Base-by-base conservation (phyloP, 2,113 vertebrate species). In the Steatornis caripensis region DNA sequence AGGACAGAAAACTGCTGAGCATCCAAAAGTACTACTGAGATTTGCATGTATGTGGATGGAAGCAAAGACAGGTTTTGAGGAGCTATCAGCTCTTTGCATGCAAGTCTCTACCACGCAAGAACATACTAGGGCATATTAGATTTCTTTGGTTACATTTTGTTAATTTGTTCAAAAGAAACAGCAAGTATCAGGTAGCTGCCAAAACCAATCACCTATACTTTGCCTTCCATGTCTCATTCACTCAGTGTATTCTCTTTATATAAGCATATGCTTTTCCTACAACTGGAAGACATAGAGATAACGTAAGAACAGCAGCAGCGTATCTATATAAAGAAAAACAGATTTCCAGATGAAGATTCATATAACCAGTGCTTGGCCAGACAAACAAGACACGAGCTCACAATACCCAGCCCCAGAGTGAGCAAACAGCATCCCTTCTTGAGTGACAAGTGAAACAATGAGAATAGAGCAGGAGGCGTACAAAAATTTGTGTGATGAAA, bases 81-180 rank as follows among this genome's bases (percentile, higher is more conserved):
- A 69, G 64, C 26, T 46, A 30, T 39, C 32, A 72, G 12, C 12
- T 77, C 54, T 74, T 90, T 75, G 55, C n/a, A 76, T 10, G 15
- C 5, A 90, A 60, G 29, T n/a, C 21, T 76, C 84, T n/a, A 62
- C 17, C 37, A 57, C 6, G 36, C 15, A 84, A 46, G 7, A 75
- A 36, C 1, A 0, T 41, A 68, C 32, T 46, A 34, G 0, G 2
- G 46, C 0, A 0, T 49, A 37, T 20, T 58, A 39, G 22, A 30
- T 22, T 72, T 55, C 36, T 87, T 30, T 54, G 1, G 46, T 70
- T 83, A 85, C 21, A 41, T 65, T 64, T 39, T 39, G 6, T 48
- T 69, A 68, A 32, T 48, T 57, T 83, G 12, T 74, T 53, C 15
- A 65, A 76, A 88, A 77, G 15, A 66, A 46, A 66, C 2, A 66